Evolutionary conservation across 2,113 vertebrate species (phyloP).

Genomic region (Amazona vittata): DNA sequence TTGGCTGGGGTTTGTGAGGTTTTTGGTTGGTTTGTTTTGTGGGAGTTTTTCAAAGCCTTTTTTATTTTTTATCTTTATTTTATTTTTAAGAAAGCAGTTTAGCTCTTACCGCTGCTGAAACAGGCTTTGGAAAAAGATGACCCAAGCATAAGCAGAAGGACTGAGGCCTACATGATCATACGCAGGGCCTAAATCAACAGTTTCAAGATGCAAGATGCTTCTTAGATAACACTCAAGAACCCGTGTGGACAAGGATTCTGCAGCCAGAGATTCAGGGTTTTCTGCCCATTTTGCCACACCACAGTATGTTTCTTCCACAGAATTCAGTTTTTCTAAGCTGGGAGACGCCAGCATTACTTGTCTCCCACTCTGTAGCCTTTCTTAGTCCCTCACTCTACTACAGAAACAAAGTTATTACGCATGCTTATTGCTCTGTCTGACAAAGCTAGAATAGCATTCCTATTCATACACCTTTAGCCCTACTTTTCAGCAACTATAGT

Average conservation of each 20-base stretch:
- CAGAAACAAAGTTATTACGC: neutral
- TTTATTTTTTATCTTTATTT: neutral
- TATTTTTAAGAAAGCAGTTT: neutral
- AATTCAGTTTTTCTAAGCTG: neutral
- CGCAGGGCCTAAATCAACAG: neutral
- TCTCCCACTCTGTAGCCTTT: neutral
- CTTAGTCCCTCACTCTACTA: neutral
- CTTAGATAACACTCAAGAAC: neutral
- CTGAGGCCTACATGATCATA: neutral
- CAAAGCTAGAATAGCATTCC: neutral
- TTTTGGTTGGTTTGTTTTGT: neutral
- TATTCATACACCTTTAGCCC: neutral
- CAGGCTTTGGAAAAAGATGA: neutral
- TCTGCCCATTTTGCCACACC: neutral
- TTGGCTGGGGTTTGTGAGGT: neutral
- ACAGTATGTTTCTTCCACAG: rapidly evolving
- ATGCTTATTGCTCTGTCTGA: neutral
- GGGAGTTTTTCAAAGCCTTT: neutral
- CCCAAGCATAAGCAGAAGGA: neutral
- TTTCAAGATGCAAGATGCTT: neutral
- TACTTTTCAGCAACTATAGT: neutral
- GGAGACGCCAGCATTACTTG: neutral
- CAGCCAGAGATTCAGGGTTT: neutral
- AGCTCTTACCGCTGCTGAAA: neutral
- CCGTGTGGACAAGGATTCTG: neutral